Evolutionary conservation across 2,113 vertebrate species (phyloP).

Genomic region (Potamarius usumacintae): DNA sequence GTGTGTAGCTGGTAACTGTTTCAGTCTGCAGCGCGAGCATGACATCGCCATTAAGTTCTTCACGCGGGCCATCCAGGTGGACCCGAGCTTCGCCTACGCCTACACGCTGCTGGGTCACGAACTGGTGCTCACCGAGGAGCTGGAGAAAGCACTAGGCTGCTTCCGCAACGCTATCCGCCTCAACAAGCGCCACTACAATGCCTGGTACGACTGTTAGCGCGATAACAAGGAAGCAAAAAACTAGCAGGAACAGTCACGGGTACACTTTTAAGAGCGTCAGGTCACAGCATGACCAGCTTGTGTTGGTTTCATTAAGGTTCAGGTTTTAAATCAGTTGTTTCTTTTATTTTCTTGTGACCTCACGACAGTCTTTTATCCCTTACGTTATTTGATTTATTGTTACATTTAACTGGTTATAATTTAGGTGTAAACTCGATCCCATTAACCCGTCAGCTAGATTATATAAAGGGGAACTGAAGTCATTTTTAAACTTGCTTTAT

Average conservation of each 20-base stretch:
- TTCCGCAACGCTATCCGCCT: slow-evolving; percentile 96
- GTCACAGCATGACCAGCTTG: no score
- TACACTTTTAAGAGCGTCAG: no score
- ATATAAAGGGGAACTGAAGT: no score
- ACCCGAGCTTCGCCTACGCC: slow-evolving; percentile 94
- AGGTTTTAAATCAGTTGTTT: no score
- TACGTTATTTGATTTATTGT: neutral
- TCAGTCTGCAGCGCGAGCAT: slow-evolving; percentile 95
- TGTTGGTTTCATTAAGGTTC: no score
- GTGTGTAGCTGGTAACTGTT: slow-evolving; percentile 98
- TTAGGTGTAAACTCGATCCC: neutral
- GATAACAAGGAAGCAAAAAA: neutral
- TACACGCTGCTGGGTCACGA: slow-evolving; percentile 96
- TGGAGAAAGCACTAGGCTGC: slow-evolving; percentile 94
- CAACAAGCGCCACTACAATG: slow-evolving; percentile 95
- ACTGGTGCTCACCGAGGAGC: slow-evolving; percentile 93
- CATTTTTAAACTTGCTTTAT: no score
- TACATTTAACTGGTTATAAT: neutral
- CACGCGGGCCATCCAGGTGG: slow-evolving; percentile 97
- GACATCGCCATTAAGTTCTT: slow-evolving; percentile 99
- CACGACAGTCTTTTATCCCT: neutral
- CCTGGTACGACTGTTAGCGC: slow-evolving; percentile 74
- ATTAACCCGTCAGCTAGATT: neutral
- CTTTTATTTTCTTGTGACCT: neutral
- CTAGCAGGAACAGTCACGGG: neutral